phyloP scores from a whole-genome alignment of 2,797 vertebrate genomes.

The Acanthurus leucopareius region DNA sequence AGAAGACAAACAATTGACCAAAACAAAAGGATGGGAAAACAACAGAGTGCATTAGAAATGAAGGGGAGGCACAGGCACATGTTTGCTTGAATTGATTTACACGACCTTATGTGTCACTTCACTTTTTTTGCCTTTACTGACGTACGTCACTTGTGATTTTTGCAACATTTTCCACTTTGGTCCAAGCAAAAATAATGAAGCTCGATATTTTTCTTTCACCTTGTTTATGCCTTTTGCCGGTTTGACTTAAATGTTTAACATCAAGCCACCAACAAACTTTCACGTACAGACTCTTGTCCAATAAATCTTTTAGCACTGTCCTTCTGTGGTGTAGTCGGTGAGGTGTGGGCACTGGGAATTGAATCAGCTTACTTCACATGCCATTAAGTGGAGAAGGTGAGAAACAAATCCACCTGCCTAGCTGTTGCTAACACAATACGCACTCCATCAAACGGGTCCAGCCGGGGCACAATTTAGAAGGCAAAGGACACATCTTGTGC shows the following conservation, averaged over 20 bases:
- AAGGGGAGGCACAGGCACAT: too few relatives aligned
- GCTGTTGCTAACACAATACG: conserved; percentile 74
- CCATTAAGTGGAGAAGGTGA: conserved; percentile 74
- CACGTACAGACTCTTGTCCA: conserved; percentile 45
- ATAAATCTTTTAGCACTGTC: conserved; percentile 73
- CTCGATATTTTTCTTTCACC: conserved; percentile 19
- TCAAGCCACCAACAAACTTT: conserved; percentile 50
- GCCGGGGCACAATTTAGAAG: conserved; percentile 59
- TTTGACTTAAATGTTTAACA: conserved; percentile 59
- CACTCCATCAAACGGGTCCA: conserved; percentile 71
- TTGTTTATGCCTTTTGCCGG: conserved; percentile 28
- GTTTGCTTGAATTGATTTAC: background rate
- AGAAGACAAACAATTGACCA: too few relatives aligned
- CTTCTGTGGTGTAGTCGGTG: conserved; percentile 58
- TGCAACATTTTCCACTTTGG: background rate
- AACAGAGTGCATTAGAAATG: too few relatives aligned
- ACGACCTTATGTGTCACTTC: background rate
- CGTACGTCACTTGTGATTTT: background rate
- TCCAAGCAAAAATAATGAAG: background rate
- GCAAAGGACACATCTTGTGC: conserved; percentile 65
- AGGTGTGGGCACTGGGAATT: conserved; percentile 72
- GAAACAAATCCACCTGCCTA: conserved; percentile 72
- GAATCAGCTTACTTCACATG: conserved; percentile 76
- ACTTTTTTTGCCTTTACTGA: background rate
- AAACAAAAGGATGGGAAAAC: too few relatives aligned